Percentiles rank a stretch among this genome's conserved stretches.
phyloP scores from a whole-genome alignment of 2,113 vertebrate species.

The Copsychus sechellarum region DNA sequence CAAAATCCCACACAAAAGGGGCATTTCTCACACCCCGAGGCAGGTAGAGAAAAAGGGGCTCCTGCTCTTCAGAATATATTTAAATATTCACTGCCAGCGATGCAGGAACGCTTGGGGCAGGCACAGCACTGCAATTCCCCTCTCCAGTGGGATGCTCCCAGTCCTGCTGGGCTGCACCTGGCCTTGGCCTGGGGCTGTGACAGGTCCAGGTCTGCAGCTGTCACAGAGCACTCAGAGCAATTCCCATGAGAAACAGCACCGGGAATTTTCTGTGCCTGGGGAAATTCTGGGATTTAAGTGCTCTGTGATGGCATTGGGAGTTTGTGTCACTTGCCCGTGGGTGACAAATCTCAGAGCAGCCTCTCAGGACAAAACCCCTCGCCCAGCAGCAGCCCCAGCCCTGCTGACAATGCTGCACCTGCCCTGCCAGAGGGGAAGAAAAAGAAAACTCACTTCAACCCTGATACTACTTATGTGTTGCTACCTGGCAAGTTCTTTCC shows the following conservation, averaged over 20 bases:
- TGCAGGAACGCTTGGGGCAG: background rate
- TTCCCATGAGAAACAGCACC: background rate
- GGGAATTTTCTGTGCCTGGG: background rate
- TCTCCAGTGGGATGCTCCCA: background rate
- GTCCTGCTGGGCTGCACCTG: background rate
- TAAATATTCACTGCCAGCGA: background rate
- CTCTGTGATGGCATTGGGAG: rapidly evolving
- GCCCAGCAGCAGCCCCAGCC: background rate
- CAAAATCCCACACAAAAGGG: background rate
- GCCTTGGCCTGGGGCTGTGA: background rate
- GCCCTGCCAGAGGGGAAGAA: background rate
- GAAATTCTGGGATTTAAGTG: background rate
- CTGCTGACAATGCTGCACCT: background rate
- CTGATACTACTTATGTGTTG: rapidly evolving
- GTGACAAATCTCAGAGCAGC: background rate
- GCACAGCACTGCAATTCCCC: background rate
- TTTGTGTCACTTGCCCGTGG: background rate
- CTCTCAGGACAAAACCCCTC: background rate
- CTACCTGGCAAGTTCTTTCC: background rate
- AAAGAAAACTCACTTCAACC: background rate
- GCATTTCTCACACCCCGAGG: background rate
- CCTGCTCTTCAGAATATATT: background rate
- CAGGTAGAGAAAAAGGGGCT: background rate
- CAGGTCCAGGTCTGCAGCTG: background rate
- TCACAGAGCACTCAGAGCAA: background rate